Conservation (phyloP, 2,797 vertebrate genomes). For the Xiphorhynchus erythropygius region DNA sequence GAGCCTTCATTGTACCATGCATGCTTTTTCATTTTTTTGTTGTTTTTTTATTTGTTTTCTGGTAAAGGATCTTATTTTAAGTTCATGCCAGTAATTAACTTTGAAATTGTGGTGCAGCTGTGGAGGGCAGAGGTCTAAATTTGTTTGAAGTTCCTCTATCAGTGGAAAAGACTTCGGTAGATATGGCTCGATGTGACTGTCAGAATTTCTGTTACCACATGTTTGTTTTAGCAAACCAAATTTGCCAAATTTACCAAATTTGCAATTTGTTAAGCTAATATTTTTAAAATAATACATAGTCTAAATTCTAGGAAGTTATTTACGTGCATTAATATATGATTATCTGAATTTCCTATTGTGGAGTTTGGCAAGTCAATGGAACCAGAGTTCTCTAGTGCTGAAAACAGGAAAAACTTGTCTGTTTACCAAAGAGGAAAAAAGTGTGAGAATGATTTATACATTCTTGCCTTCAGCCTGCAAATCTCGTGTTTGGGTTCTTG, state of each 20-base stretch:
- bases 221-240: neutral
- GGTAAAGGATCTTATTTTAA: neutral
- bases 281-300: neutral
- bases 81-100: neutral
- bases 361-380: neutral
- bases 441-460: neutral
- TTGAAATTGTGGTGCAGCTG: neutral
- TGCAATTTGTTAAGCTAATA: neutral
- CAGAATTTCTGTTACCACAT: neutral
- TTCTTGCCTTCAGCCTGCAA: neutral
- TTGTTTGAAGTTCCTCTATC: neutral
- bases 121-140: neutral
- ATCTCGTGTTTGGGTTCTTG: neutral
- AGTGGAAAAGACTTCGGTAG: neutral
- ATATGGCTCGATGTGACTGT: accelerated
- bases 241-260: neutral
- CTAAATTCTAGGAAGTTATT: neutral
- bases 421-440: neutral
- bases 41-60: neutral
- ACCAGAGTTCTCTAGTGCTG: neutral
- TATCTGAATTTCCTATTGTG: neutral
- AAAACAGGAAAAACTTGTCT: neutral
- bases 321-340: neutral
- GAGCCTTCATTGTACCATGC: neutral
- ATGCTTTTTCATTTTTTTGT: neutral